These are phyloP conservation scores for Alloscopus bannaensis DNA, from an alignment of 2,888 invertebrate genomes.

Conservation along the genomic window DNA sequence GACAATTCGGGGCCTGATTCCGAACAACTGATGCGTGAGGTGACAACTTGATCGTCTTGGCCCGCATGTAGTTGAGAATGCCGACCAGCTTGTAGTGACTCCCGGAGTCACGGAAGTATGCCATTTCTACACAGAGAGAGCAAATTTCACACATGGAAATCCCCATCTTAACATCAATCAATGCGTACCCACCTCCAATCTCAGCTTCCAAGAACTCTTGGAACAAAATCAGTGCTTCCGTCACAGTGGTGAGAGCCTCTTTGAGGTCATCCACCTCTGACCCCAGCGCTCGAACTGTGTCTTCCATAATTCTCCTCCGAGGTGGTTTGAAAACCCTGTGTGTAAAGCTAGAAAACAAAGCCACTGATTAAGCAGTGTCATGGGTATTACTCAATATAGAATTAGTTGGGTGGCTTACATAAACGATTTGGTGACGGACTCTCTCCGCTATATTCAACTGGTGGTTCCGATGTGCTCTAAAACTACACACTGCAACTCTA, in stretches of 20 bases:
- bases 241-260: slow-evolving; percentile 19
- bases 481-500: too few species aligned
- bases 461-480: too few species aligned
- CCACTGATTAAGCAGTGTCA: too few species aligned
- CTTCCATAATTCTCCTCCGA: slow-evolving; percentile 13
- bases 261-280: slow-evolving; percentile 24
- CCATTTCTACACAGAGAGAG: slow-evolving; percentile 36
- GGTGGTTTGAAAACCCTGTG: too few species aligned
- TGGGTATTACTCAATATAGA: too few species aligned
- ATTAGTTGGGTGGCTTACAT: too few species aligned
- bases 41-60: too few species aligned
- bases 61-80: slow-evolving; percentile 20
- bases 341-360: too few species aligned
- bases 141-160: not conserved
- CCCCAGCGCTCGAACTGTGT: not conserved
- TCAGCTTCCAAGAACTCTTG: slow-evolving; percentile 46
- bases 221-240: slow-evolving; percentile 40
- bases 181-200: slow-evolving; percentile 30
- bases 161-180: not conserved
- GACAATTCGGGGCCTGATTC: too few species aligned
- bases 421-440: too few species aligned
- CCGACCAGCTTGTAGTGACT: slow-evolving; percentile 30
- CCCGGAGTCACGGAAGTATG: slow-evolving; percentile 46
- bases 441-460: too few species aligned
- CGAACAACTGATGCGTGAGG: too few species aligned